These are phyloP conservation scores for Fragum whitleyi DNA, from an alignment of 2,888 invertebrate genomes.

Conservation along the genomic window DNA sequence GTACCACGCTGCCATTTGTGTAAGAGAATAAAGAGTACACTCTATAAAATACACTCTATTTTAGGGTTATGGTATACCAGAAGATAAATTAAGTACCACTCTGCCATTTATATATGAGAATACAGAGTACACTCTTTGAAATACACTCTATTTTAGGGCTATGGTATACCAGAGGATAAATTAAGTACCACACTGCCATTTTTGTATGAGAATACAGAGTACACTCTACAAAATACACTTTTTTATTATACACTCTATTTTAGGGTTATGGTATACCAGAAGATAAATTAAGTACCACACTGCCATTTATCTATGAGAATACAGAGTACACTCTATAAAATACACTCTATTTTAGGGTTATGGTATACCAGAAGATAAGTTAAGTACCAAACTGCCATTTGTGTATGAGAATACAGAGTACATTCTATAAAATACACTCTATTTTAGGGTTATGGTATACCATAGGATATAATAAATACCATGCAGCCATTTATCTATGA, in stretches of 20 bases:
- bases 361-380: slow-evolving; percentile 90
- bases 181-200: slow-evolving; percentile 89
- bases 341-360: slow-evolving; percentile 90
- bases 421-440: neutral
- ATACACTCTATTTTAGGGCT: slow-evolving; percentile 89
- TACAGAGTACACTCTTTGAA: too few relatives aligned
- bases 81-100: slow-evolving; percentile 88
- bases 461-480: slow-evolving; percentile 88
- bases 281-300: too few relatives aligned
- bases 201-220: too few relatives aligned
- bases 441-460: slow-evolving; percentile 93
- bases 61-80: slow-evolving; percentile 94
- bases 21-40: too few relatives aligned
- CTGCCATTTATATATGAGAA: slow-evolving; percentile 94
- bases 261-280: slow-evolving; percentile 98
- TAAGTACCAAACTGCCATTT: slow-evolving; percentile 89
- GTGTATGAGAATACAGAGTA: slow-evolving; percentile 93
- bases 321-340: too few relatives aligned
- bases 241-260: slow-evolving; percentile 64
- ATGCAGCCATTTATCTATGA: slow-evolving; percentile 92
- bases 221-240: too few relatives aligned
- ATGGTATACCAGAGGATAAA: slow-evolving; percentile 90
- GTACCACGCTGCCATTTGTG: too few relatives aligned
- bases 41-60: neutral
- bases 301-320: too few relatives aligned